A percentile compares a stretch with the other conserved stretches of the same genome.
Conservation (phyloP, 2,113 vertebrate species). For the Tonatia bakeri region DNA sequence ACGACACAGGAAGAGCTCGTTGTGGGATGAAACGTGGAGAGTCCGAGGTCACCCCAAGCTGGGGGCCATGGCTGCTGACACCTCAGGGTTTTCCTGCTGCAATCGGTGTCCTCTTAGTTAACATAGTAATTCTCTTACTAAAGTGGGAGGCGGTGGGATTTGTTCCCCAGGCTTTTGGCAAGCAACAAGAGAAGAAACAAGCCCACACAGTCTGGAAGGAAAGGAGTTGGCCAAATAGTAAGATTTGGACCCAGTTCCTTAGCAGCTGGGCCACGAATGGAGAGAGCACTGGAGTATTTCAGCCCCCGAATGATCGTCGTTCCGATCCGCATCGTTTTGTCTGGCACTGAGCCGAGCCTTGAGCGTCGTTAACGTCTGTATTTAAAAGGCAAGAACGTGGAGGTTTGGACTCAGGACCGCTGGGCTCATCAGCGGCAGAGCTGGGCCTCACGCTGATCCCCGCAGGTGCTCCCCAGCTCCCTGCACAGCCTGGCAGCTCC, state of each 20-base stretch:
- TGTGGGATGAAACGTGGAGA: rapidly evolving
- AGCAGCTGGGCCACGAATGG: not conserved
- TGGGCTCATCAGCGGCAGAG: rapidly evolving
- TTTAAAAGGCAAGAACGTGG: not conserved
- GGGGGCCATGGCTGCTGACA: not conserved
- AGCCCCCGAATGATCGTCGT: rapidly evolving
- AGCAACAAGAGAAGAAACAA: not conserved
- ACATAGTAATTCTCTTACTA: not conserved
- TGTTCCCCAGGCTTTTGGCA: not conserved
- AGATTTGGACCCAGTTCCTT: not conserved
- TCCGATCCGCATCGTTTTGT: not conserved
- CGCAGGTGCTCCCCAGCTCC: not conserved
- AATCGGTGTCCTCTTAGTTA: not conserved
- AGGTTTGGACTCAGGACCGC: not conserved
- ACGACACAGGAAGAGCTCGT: not conserved
- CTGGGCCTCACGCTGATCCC: rapidly evolving
- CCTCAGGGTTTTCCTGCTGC: not conserved
- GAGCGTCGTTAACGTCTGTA: rapidly evolving
- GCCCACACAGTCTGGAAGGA: not conserved
- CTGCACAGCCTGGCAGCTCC: rapidly evolving
- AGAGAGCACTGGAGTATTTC: not conserved
- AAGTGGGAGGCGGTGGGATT: not conserved
- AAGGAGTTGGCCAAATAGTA: not conserved
- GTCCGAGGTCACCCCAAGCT: not conserved
- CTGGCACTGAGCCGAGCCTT: not conserved